These are phyloP conservation scores for Halcyon leucocephala DNA, from an alignment of 2,797 vertebrate species.

Conservation along the genomic window DNA sequence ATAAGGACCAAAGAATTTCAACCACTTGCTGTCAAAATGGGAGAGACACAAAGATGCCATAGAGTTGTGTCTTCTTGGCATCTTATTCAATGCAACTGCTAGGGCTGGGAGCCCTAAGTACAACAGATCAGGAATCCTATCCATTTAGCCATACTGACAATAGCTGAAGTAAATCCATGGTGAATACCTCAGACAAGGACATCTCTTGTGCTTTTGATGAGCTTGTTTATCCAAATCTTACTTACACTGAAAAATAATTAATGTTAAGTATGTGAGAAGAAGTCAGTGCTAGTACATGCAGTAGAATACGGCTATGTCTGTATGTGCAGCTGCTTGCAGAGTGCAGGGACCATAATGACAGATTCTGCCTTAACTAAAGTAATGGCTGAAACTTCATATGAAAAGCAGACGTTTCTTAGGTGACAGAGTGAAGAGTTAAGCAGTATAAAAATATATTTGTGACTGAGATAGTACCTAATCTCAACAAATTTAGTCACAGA, in stretches of 20 bases:
- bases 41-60: neutral
- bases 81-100: neutral
- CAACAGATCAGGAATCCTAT: neutral
- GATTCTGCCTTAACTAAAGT: neutral
- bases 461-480: neutral
- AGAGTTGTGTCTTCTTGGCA: neutral
- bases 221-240: neutral
- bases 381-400: neutral
- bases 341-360: neutral
- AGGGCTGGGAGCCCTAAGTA: neutral
- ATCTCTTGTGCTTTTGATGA: neutral
- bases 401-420: neutral
- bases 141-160: neutral
- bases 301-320: neutral
- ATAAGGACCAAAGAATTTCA: neutral
- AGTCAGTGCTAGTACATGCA: neutral
- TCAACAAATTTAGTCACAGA: neutral
- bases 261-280: neutral
- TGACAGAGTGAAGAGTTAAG: neutral
- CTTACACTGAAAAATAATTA: neutral
- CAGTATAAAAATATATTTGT: neutral
- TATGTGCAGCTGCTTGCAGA: neutral
- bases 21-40: neutral
- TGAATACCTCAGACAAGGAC: neutral
- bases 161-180: neutral